Evolutionary conservation across 2,113 vertebrate genomes (phyloP).

Genomic region (Microcebus griseorufus): DNA sequence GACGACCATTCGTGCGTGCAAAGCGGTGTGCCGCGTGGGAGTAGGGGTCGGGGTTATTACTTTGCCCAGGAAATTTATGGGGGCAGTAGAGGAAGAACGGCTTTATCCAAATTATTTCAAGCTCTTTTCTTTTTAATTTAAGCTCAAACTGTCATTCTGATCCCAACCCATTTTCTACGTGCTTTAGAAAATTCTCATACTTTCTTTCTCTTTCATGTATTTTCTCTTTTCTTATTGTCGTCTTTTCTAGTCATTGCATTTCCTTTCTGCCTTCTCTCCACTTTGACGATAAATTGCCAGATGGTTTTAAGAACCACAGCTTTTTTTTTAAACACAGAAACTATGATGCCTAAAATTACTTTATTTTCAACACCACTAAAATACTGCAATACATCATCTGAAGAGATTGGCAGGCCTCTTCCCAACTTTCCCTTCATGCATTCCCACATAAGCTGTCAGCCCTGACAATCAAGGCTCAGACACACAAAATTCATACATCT

Average conservation of each 20-base stretch:
- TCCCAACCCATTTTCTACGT: neutral
- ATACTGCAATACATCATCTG: constrained; percentile 17
- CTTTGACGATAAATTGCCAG: constrained; percentile 43
- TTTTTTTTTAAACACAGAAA: constrained; percentile 54
- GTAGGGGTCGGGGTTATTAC: accelerated
- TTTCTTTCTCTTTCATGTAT: neutral
- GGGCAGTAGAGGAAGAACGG: neutral
- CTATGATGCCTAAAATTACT: constrained; percentile 66
- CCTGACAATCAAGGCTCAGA: neutral
- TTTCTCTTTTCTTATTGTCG: neutral
- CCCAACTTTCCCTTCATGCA: neutral
- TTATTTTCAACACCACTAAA: constrained; percentile 59
- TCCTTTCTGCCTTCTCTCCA: neutral
- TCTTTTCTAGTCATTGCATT: neutral
- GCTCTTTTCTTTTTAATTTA: neutral
- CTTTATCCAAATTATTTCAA: neutral
- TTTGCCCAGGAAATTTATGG: neutral
- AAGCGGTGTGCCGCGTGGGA: accelerated
- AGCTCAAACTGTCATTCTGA: neutral
- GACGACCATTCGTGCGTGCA: neutral
- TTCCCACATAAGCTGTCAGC: neutral
- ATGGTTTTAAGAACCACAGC: constrained; percentile 48
- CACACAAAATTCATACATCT: neutral
- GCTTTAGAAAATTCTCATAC: constrained; percentile 21
- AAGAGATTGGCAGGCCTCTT: constrained; percentile 1